phyloP scores from a whole-genome alignment of 2,113 vertebrate genomes.

The Dendrocopos noguchii region DNA sequence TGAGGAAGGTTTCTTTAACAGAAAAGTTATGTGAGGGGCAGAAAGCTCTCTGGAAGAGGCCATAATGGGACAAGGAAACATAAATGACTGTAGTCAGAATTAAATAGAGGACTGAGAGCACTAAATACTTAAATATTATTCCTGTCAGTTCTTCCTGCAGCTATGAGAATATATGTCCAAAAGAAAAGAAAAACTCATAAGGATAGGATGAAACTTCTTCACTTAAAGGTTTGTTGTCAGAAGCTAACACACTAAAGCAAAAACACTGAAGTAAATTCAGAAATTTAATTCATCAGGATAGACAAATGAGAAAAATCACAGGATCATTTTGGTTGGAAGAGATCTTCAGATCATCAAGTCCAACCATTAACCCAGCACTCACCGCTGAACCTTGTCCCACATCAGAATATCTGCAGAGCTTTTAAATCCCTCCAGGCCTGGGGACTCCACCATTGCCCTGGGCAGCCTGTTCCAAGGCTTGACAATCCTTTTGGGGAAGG shows the following conservation, averaged over 20 bases:
- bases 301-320: neutral
- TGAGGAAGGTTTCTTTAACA: neutral
- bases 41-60: neutral
- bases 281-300: neutral
- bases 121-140: neutral
- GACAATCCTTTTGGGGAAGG: too few relatives aligned
- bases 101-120: neutral
- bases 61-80: neutral
- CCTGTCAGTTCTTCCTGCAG: neutral
- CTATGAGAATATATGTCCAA: neutral
- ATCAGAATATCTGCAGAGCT: too few relatives aligned
- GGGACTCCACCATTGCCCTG: too few relatives aligned
- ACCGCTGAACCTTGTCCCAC: too few relatives aligned
- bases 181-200: neutral
- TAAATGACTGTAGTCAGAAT: neutral
- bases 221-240: neutral
- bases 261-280: neutral
- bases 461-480: too few relatives aligned
- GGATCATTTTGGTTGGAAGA: too few relatives aligned
- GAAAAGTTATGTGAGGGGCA: neutral
- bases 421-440: too few relatives aligned
- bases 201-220: neutral
- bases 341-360: too few relatives aligned
- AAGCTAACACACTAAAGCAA: neutral
- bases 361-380: too few relatives aligned